Conservation (phyloP, 1,140 invertebrate genomes). For the Lanistes nyassanus region DNA sequence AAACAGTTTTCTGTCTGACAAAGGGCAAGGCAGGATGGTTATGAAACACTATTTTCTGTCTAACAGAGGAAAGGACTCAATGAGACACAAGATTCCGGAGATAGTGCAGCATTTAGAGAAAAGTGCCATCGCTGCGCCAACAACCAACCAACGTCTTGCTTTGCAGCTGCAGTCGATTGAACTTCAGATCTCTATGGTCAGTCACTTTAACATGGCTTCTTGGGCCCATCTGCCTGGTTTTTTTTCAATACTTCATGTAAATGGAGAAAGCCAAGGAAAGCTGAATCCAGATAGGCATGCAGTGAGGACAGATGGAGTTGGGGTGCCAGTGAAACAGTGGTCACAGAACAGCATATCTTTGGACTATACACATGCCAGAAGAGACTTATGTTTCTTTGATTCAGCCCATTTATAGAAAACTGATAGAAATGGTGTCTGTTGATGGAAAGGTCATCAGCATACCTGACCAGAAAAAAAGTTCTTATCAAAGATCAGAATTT, state of each 20-base stretch:
- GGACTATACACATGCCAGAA: neutral
- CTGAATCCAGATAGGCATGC: neutral
- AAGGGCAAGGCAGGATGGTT: too few species aligned
- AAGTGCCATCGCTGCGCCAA: constrained; percentile 27
- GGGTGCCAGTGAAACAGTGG: too few species aligned
- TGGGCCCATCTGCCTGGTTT: neutral
- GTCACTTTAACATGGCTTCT: neutral
- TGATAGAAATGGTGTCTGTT: too few species aligned
- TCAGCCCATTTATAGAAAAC: too few species aligned
- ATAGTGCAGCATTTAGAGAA: constrained; percentile 24
- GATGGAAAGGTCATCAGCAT: too few species aligned
- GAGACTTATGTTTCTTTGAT: too few species aligned
- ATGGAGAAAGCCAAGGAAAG: neutral
- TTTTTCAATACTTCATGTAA: neutral
- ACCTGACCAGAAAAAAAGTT: too few species aligned
- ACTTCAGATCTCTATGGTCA: constrained; percentile 42
- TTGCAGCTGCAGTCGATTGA: constrained; percentile 42
- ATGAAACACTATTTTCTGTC: too few species aligned
- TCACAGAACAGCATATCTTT: too few species aligned
- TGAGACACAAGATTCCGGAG: constrained; percentile 14
- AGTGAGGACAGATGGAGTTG: neutral
- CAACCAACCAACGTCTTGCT: constrained; percentile 32
- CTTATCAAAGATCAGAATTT: too few species aligned
- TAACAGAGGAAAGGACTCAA: constrained; percentile 16
- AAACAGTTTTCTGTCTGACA: too few species aligned